Evolutionary conservation across 1,140 invertebrate genomes (phyloP).

Genomic region (Leucophenga varia): DNA sequence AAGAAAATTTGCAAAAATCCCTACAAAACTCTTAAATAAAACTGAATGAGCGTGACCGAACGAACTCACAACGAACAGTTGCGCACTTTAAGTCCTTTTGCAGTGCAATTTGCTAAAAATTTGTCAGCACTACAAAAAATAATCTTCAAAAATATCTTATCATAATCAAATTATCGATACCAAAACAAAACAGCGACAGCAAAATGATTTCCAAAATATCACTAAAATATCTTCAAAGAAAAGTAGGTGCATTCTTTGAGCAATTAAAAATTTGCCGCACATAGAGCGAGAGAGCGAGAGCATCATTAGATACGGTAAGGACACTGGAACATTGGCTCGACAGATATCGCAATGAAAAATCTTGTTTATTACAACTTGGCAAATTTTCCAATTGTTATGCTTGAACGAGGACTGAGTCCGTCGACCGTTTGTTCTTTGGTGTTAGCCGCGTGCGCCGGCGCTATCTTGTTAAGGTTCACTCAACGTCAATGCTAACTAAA

Average conservation of each 20-base stretch:
- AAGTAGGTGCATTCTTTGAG: not conserved
- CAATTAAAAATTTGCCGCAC: conserved; percentile 31
- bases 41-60: not conserved
- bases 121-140: conserved; percentile 36
- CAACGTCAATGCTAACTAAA: no score
- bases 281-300: no score
- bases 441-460: conserved; percentile 17
- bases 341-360: conserved; percentile 43
- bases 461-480: conserved; percentile 25
- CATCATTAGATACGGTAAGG: conserved; percentile 35
- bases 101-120: conserved; percentile 13
- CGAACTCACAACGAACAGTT: no score
- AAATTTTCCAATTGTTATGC: conserved; percentile 47
- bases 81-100: conserved; percentile 9
- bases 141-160: conserved; percentile 28
- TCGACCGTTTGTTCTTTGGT: not conserved
- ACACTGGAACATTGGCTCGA: conserved; percentile 7
- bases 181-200: conserved; percentile 7
- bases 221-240: no score
- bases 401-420: no score
- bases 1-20: conserved; percentile 41
- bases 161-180: conserved; percentile 24
- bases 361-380: conserved; percentile 53
- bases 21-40: no score
- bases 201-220: no score